These are phyloP conservation scores for Nymphalis urticae DNA, from an alignment of 2,888 invertebrate species.

Conservation along the genomic window DNA sequence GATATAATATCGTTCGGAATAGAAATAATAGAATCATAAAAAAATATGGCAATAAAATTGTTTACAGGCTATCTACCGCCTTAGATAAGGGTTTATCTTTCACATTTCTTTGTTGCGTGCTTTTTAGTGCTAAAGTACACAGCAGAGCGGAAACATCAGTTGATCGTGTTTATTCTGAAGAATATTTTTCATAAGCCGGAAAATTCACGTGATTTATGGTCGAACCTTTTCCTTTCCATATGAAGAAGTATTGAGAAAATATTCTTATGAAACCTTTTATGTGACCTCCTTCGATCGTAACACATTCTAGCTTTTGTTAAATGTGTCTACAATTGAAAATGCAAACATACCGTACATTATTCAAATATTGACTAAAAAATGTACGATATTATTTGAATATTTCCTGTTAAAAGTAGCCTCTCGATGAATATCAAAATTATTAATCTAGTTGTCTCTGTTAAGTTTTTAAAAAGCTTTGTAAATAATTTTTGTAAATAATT, in stretches of 20 bases:
- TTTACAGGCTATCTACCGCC: too few relatives aligned
- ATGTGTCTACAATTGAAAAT: neutral
- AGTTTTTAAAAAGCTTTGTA: too few relatives aligned
- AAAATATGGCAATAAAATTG: too few relatives aligned
- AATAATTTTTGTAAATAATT: too few relatives aligned
- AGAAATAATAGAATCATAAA: neutral
- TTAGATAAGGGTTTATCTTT: too few relatives aligned
- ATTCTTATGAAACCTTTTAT: slow-evolving; percentile 1
- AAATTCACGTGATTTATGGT: slow-evolving; percentile 5
- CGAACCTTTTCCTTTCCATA: slow-evolving; percentile 8
- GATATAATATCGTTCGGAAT: too few relatives aligned
- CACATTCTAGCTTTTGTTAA: slow-evolving; percentile 4
- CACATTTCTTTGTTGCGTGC: too few relatives aligned
- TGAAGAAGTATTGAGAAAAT: slow-evolving; percentile 10
- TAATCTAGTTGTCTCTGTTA: too few relatives aligned
- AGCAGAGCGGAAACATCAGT: neutral
- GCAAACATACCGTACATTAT: neutral
- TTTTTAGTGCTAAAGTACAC: neutral
- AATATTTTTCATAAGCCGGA: slow-evolving; percentile 2
- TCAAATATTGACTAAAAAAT: neutral
- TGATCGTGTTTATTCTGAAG: neutral
- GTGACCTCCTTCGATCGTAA: neutral
- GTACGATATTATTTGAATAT: neutral
- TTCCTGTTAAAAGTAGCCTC: neutral
- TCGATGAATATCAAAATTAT: too few relatives aligned